These are phyloP conservation scores for Porites cylindrica DNA, from an alignment of 92 coral and sea anemone genomes.

Conservation along the genomic window DNA sequence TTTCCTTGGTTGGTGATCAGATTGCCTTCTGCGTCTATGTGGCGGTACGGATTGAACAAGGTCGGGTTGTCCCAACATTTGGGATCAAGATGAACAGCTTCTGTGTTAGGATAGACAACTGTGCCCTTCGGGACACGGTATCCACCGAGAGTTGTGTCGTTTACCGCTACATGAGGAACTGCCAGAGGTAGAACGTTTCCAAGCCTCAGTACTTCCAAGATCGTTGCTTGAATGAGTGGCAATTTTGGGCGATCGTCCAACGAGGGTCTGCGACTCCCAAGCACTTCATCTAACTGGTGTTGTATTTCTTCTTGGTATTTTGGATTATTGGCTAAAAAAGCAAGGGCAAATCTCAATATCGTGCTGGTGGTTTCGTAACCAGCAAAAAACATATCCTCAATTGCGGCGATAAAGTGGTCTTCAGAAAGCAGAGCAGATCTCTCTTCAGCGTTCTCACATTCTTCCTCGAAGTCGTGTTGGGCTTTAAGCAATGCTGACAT, in stretches of 20 bases:
- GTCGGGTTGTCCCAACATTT: slow-evolving; percentile 22
- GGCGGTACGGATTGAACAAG: slow-evolving; percentile 41
- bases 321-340: slow-evolving; percentile 10
- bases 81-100: slow-evolving; percentile 18
- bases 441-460: slow-evolving; percentile 11
- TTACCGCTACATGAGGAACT: slow-evolving; percentile 31
- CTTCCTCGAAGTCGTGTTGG: not conserved
- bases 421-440: slow-evolving; percentile 25
- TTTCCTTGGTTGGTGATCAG: slow-evolving; percentile 32
- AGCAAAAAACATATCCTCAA: slow-evolving; percentile 53
- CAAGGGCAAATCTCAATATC: slow-evolving; percentile 43
- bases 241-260: slow-evolving; percentile 35
- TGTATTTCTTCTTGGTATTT: slow-evolving; percentile 37
- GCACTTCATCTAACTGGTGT: slow-evolving; percentile 26
- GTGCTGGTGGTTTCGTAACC: slow-evolving; percentile 53
- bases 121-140: slow-evolving; percentile 7
- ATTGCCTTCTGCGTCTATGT: slow-evolving; percentile 52
- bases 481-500: not conserved
- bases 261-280: slow-evolving; percentile 34
- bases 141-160: slow-evolving; percentile 30
- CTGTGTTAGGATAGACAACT: not conserved
- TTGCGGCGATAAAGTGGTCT: slow-evolving; percentile 28
- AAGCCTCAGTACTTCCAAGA: slow-evolving; percentile 40
- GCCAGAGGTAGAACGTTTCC: slow-evolving; percentile 24
- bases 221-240: slow-evolving; percentile 34